phyloP scores from a whole-genome alignment of 2,888 invertebrate species.

The Oligia strigilis region DNA sequence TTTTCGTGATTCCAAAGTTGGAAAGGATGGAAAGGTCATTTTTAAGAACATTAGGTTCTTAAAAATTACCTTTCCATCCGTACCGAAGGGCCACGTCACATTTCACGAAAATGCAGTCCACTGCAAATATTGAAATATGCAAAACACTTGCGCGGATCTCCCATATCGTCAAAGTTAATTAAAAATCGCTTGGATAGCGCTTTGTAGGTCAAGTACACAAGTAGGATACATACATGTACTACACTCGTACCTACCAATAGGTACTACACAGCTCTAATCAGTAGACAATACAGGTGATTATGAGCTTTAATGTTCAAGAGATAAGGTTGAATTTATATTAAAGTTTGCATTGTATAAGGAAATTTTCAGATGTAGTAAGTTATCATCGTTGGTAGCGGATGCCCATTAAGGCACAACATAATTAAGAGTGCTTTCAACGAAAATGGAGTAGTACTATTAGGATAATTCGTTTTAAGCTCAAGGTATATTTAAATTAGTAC shows the following conservation, averaged over 20 bases:
- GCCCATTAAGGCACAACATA: slow-evolving; percentile 72
- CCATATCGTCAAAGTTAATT: slow-evolving; percentile 64
- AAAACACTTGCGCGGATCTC: slow-evolving; percentile 35
- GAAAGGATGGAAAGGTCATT: no score
- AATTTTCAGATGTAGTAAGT: slow-evolving; percentile 63
- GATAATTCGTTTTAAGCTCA: slow-evolving; percentile 56
- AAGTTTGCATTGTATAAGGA: slow-evolving; percentile 24
- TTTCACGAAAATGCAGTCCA: no score
- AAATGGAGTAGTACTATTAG: slow-evolving; percentile 73
- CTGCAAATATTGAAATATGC: slow-evolving; percentile 10
- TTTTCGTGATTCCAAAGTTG: no score
- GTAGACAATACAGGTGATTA: slow-evolving; percentile 22
- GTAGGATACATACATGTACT: slow-evolving; percentile 50
- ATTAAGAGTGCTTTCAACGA: slow-evolving; percentile 77
- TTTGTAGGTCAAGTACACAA: slow-evolving; percentile 80
- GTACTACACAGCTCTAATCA: slow-evolving; percentile 46
- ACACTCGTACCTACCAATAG: slow-evolving; percentile 21
- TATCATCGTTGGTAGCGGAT: slow-evolving; percentile 69
- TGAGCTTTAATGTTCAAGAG: not conserved
- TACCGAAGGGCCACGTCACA: not conserved
- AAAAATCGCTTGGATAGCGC: slow-evolving; percentile 71
- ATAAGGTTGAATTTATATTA: slow-evolving; percentile 33
- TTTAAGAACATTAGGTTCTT: no score
- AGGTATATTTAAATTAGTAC: slow-evolving; percentile 40
- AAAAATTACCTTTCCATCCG: not conserved